Conservation (phyloP, 2,797 vertebrate species). For the Champsocephalus esox region DNA sequence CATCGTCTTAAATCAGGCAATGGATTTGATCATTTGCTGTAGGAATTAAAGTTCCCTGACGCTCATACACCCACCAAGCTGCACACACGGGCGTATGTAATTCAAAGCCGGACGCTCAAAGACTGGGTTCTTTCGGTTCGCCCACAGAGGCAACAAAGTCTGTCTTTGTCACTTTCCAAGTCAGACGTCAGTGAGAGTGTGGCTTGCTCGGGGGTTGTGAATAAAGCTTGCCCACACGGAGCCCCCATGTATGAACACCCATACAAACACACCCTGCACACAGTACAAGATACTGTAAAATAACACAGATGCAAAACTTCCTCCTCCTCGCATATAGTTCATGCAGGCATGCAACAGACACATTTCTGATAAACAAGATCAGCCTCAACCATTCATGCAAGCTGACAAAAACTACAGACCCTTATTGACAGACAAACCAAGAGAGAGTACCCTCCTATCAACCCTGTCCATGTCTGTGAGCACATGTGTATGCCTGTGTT, state of each 20-base stretch:
- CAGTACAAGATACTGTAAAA: conserved; percentile 33
- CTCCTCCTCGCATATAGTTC: conserved; percentile 21
- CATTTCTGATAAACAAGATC: not conserved
- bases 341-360: conserved; percentile 33
- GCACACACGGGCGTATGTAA: conserved; percentile 45
- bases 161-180: conserved; percentile 69
- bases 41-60: conserved; percentile 58
- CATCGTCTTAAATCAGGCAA: conserved; percentile 63
- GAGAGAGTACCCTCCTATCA: conserved; percentile 36
- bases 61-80: conserved; percentile 44
- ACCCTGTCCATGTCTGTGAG: conserved; percentile 59
- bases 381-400: conserved; percentile 33
- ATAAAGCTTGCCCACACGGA: conserved; percentile 57
- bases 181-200: conserved; percentile 74
- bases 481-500: conserved; percentile 42
- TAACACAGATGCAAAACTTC: conserved; percentile 42
- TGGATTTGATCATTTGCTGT: conserved; percentile 64
- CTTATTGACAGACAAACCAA: conserved; percentile 15
- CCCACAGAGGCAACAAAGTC: conserved; percentile 75
- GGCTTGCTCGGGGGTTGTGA: conserved; percentile 50
- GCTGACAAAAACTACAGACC: conserved; percentile 25
- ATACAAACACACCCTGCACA: conserved; percentile 35
- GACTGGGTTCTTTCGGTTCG: conserved; percentile 61
- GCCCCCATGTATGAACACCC: conserved; percentile 37
- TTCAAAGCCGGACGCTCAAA: conserved; percentile 43